These are phyloP conservation scores for Megaceryle torquata DNA, from an alignment of 2,113 vertebrate genomes.

Conservation along the genomic window DNA sequence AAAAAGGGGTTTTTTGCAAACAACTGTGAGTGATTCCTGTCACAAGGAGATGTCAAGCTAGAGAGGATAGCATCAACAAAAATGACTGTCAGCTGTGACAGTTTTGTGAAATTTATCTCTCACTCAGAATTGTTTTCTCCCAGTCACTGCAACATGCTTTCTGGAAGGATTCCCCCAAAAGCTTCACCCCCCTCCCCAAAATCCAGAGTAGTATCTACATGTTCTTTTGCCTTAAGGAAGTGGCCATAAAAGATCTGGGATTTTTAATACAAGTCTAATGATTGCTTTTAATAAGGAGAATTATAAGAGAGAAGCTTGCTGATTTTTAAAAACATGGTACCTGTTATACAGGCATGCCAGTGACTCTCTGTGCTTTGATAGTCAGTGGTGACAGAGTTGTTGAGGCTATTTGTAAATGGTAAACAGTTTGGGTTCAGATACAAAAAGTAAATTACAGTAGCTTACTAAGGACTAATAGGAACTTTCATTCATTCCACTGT, in stretches of 20 bases:
- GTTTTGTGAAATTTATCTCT: not conserved
- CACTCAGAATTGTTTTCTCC: not conserved
- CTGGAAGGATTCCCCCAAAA: too few relatives aligned
- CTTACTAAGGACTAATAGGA: not conserved
- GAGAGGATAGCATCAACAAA: not conserved
- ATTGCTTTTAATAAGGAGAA: not conserved
- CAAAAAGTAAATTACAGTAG: not conserved
- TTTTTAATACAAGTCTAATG: not conserved
- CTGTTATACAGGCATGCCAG: not conserved
- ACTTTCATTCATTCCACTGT: not conserved
- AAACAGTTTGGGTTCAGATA: not conserved
- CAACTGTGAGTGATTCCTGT: not conserved
- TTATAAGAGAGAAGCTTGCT: not conserved
- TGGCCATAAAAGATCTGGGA: not conserved
- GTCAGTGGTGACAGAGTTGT: not conserved
- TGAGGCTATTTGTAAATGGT: not conserved
- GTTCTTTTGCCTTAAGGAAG: not conserved
- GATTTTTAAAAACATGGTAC: not conserved
- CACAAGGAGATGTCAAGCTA: not conserved
- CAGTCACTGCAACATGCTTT: too few relatives aligned
- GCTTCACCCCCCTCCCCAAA: not conserved
- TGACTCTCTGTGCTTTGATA: not conserved
- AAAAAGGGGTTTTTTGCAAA: not conserved
- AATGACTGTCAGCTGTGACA: not conserved
- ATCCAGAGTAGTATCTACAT: not conserved